Evolutionary conservation across 2,113 vertebrate species (phyloP), one percentile per base, ranked within the genome.

Genomic region (Myotis lucifugus): DNA sequence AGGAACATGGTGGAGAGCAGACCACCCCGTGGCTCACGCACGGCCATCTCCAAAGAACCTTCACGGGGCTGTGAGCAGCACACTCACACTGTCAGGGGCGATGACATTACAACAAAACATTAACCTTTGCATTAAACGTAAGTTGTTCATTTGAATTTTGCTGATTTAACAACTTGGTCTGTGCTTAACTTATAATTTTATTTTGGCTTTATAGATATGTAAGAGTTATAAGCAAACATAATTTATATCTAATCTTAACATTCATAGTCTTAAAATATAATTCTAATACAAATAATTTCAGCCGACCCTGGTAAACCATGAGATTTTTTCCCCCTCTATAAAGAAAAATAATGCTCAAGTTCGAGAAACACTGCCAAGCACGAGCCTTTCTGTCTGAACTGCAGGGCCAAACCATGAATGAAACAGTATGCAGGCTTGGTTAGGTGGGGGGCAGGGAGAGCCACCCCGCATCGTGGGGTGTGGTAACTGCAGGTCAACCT

Each of bases 141-240:
- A 84, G 34, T 69, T 34, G 12, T 76, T 78, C 29, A 56, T 86
- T 91, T 93, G 46, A 95, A 87, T 76, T 86, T 93, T 86, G 89
- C 25, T 74, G 56, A 94, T 54, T 94, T 89, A 70, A 14, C 67
- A 59, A 5, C 54, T 67, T 61, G 37, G 8, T 78, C 50, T 93
- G 17, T 72, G 8, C 85, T 94, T 95, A 85, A 72, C 54, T 81
- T 93, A 23, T 17, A 46, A 87, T 42, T 92, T 95, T 85, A 90
- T 61, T 83, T 92, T 87, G n/a, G 25, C 7, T 86, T 70, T 59
- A 87, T 1, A 79, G 25, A 61, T 50, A 8, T 37, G 2, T 87
- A 88, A 85, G 37, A 90, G 46, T 82, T 94, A 76, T 10, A 91
- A 83, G 56, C 50, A 74, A 18, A 61, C 27, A 54, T 19, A 56